A percentile compares a stretch with the other conserved stretches of the same genome.
Evolutionary conservation across 1,140 invertebrate genomes (phyloP).

Genomic region (Alviniconcha marisindica): DNA sequence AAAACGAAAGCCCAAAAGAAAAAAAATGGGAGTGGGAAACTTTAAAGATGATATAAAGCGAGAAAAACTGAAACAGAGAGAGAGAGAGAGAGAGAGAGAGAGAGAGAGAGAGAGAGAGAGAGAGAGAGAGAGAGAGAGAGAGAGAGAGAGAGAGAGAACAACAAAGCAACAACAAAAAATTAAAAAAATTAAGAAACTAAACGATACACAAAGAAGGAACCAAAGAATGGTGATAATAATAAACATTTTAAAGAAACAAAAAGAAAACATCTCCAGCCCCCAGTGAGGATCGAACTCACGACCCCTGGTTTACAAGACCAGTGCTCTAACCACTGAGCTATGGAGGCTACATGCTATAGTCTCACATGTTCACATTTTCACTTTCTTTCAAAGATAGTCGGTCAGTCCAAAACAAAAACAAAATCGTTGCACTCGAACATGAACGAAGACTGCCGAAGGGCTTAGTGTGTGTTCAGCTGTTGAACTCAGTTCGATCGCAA

Average conservation of each 20-base stretch:
- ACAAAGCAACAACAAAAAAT: neutral
- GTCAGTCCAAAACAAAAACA: too few relatives aligned
- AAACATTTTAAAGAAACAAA: neutral
- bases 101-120: neutral
- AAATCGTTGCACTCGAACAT: too few relatives aligned
- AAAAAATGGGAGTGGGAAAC: neutral
- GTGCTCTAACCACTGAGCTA: conserved; percentile 95
- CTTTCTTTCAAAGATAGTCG: too few relatives aligned
- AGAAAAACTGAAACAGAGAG: conserved; percentile 23
- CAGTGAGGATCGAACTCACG: conserved; percentile 64
- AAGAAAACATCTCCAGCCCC: conserved; percentile 46
- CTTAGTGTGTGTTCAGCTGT: too few relatives aligned
- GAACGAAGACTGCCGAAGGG: too few relatives aligned
- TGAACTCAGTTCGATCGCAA: too few relatives aligned
- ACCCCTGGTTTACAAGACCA: conserved; percentile 90
- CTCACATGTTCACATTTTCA: too few relatives aligned
- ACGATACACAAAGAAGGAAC: neutral
- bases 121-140: neutral
- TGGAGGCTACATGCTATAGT: conserved; percentile 80
- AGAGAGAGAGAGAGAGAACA: neutral
- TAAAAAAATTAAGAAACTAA: neutral
- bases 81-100: neutral
- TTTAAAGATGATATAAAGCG: neutral
- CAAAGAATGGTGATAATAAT: neutral
- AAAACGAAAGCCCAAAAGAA: neutral